Conservation (phyloP, 2,113 vertebrate species). For the Caranx ignobilis region DNA sequence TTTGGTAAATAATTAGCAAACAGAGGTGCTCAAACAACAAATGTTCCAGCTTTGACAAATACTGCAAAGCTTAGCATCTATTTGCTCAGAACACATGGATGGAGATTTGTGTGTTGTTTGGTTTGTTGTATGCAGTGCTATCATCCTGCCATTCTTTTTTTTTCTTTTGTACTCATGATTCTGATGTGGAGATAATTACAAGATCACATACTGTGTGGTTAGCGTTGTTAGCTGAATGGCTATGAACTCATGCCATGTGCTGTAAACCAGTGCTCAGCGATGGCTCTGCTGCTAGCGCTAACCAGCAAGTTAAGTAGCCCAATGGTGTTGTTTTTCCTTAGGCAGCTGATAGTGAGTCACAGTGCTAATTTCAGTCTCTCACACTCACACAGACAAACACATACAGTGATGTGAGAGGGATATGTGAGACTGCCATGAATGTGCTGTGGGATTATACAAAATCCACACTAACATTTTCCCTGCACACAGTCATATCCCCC, state of each 20-base stretch:
- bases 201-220: not conserved
- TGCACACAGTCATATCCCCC: not conserved
- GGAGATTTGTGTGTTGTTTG: not conserved
- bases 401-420: not conserved
- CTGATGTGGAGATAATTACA: slow-evolving; percentile 1
- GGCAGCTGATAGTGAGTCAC: not conserved
- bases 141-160: not conserved
- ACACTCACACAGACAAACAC: not conserved
- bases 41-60: not conserved
- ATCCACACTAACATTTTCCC: not conserved
- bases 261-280: not conserved
- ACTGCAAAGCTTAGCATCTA: not conserved
- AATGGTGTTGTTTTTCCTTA: not conserved
- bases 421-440: slow-evolving; percentile 4
- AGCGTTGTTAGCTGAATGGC: not conserved
- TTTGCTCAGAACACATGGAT: slow-evolving; percentile 8
- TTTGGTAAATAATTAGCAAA: slow-evolving; percentile 1
- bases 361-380: not conserved
- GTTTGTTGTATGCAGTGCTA: not conserved
- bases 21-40: not conserved
- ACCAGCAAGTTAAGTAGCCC: slow-evolving; percentile 7
- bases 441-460: not conserved
- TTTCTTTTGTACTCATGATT: too few relatives aligned
- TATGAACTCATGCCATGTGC: not conserved
- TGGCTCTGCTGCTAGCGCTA: slow-evolving; percentile 8